Evolutionary conservation across 2,888 invertebrate species (phyloP).

Genomic region (Eudemis profundana): DNA sequence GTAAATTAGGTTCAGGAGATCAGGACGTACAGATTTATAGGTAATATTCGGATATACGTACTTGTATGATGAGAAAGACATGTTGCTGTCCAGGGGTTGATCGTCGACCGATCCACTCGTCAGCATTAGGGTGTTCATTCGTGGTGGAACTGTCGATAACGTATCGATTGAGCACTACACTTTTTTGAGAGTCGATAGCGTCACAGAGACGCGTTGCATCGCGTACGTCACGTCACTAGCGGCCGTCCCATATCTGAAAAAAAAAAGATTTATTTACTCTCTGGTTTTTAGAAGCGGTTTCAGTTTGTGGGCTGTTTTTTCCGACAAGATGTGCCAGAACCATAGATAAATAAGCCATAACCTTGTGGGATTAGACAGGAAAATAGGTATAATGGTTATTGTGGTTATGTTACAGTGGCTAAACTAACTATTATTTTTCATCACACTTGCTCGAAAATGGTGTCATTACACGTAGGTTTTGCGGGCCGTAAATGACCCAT

Average conservation of each 20-base stretch:
- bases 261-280: constrained; percentile 47
- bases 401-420: too few species aligned
- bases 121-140: constrained; percentile 83
- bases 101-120: constrained; percentile 76
- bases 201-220: constrained; percentile 67
- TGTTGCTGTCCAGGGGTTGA: constrained; percentile 77
- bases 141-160: constrained; percentile 53
- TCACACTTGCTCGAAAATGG: too few species aligned
- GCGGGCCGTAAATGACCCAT: too few species aligned
- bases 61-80: constrained; percentile 82
- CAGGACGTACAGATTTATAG: too few species aligned
- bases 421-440: too few species aligned
- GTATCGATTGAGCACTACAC: constrained; percentile 65
- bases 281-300: constrained; percentile 10
- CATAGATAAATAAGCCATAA: too few species aligned
- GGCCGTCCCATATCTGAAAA: constrained; percentile 63
- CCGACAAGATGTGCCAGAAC: neutral
- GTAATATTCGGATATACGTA: too few species aligned
- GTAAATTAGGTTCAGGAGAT: too few species aligned
- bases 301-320: neutral
- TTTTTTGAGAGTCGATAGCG: constrained; percentile 66
- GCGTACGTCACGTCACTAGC: constrained; percentile 72
- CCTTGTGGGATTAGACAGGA: too few species aligned
- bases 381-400: too few species aligned
- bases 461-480: too few species aligned